Conservation (phyloP, 1,140 invertebrate species). For the Macrobrachium rosenbergii region DNA sequence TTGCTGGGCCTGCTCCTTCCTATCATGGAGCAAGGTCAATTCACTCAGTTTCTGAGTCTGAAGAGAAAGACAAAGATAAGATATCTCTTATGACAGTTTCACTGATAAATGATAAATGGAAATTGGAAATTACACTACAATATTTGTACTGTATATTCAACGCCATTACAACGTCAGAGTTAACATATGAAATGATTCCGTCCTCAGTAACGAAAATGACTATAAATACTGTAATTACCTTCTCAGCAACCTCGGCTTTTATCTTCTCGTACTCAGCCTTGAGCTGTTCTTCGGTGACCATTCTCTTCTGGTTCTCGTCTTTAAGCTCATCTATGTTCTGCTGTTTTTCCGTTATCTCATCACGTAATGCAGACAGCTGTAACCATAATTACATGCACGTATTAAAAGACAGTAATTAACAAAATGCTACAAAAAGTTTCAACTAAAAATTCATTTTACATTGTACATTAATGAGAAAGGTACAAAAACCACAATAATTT, state of each 20-base stretch:
- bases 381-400: conserved; percentile 74
- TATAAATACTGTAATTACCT: conserved; percentile 76
- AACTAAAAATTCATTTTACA: not conserved
- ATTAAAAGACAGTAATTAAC: too few relatives aligned
- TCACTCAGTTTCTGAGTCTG: conserved; percentile 48
- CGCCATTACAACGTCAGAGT: too few relatives aligned
- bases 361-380: conserved; percentile 78
- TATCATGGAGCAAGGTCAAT: conserved; percentile 75
- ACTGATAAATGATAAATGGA: too few relatives aligned
- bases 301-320: conserved; percentile 94
- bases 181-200: too few relatives aligned
- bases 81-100: not conserved
- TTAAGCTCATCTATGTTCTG: conserved; percentile 90
- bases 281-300: conserved; percentile 92
- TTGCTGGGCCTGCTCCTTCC: conserved; percentile 95
- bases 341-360: conserved; percentile 95
- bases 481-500: not conserved
- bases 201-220: too few relatives aligned
- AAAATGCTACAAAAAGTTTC: not conserved
- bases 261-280: conserved; percentile 95
- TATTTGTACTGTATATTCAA: too few relatives aligned
- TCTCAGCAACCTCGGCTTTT: conserved; percentile 94
- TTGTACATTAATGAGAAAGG: not conserved
- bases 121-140: too few relatives aligned
- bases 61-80: not conserved